phyloP scores from a whole-genome alignment of 2,888 invertebrate species.

The Scaptomyza reducta region DNA sequence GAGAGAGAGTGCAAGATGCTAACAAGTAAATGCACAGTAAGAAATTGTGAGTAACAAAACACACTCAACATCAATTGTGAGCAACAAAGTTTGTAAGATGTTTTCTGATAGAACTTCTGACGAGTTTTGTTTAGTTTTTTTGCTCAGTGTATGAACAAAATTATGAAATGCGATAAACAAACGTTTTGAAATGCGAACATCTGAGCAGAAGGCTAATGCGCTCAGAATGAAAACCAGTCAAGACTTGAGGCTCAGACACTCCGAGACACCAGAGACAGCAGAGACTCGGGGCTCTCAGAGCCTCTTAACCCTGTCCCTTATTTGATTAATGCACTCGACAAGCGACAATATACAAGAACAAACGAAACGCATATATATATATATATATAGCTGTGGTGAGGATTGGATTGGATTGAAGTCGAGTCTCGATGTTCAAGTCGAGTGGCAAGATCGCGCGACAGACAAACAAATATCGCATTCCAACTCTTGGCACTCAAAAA shows the following conservation, averaged over 20 bases:
- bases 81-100: too few relatives aligned
- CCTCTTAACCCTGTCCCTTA: slow-evolving; percentile 27
- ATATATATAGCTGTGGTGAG: too few relatives aligned
- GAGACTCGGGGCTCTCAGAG: background rate
- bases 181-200: slow-evolving; percentile 56
- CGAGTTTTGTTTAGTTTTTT: background rate
- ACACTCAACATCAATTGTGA: too few relatives aligned
- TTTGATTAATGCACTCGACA: slow-evolving; percentile 80
- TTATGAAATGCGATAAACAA: slow-evolving; percentile 59
- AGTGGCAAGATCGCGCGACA: slow-evolving; percentile 29
- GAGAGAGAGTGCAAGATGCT: slow-evolving; percentile 41
- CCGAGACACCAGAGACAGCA: background rate
- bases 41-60: background rate
- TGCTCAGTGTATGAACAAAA: slow-evolving; percentile 7
- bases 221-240: slow-evolving; percentile 12
- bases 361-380: slow-evolving; percentile 22
- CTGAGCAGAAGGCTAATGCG: slow-evolving; percentile 69
- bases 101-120: too few relatives aligned
- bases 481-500: slow-evolving; percentile 36
- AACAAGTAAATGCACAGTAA: slow-evolving; percentile 49
- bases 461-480: slow-evolving; percentile 75
- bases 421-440: slow-evolving; percentile 1
- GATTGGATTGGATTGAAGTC: slow-evolving; percentile 1
- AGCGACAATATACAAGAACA: slow-evolving; percentile 78
- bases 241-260: background rate